These are phyloP conservation scores for Campylomormyrus numenius DNA, from an alignment of 2,113 vertebrate genomes.

Conservation along the genomic window DNA sequence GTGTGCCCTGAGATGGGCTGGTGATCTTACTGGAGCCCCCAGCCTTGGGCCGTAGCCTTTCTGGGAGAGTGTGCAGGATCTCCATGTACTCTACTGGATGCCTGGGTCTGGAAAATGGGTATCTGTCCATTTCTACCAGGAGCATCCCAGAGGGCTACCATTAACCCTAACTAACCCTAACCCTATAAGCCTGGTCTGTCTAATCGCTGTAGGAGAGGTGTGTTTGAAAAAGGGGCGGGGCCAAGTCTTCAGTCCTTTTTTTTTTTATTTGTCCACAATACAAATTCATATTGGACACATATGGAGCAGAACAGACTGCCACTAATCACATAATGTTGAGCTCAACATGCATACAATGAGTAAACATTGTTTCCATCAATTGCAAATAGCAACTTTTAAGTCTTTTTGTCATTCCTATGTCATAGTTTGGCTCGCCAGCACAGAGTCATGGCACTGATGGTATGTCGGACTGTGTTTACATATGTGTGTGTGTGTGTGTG, in stretches of 20 bases:
- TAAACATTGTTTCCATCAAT: neutral
- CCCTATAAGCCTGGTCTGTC: neutral
- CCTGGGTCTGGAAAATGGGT: neutral
- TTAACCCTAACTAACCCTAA: too few relatives aligned
- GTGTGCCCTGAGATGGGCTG: neutral
- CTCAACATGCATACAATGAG: neutral
- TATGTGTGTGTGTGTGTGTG: neutral
- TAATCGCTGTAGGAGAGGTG: neutral
- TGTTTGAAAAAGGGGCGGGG: neutral
- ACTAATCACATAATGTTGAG: neutral
- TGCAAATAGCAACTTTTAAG: neutral
- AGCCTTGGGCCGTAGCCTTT: neutral
- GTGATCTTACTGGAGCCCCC: neutral
- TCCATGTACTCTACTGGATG: neutral
- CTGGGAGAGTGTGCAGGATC: neutral
- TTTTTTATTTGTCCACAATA: conserved; percentile 7
- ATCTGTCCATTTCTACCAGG: neutral
- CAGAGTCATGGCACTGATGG: neutral
- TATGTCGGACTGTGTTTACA: neutral
- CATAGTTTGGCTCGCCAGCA: neutral
- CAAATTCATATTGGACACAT: neutral
- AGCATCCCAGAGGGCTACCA: neutral
- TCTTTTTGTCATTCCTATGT: neutral
- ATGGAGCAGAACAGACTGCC: neutral
- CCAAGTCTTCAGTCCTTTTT: neutral